Evolutionary conservation across 2,113 vertebrate genomes (phyloP), one percentile per base, ranked within the genome.

Genomic region (Odocoileus virginianus): DNA sequence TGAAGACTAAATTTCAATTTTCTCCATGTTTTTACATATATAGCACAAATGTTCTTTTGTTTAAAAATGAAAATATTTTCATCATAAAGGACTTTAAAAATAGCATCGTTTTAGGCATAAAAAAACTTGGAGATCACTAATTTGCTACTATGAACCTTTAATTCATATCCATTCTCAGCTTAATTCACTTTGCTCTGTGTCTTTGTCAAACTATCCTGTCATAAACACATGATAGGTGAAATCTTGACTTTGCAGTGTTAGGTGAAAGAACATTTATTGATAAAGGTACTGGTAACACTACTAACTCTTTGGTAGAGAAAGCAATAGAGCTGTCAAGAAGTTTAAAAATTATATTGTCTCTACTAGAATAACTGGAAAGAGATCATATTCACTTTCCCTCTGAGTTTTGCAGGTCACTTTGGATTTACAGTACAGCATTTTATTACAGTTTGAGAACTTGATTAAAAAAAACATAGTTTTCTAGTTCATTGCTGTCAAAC

Each of bases 261-360:
- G 96, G 98, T 97, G 96, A 99, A 99, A 98, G 97, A 99, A 96
- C 93, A 96, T 98, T 98, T 99, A 97, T 98, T 97, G 98, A 98
- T 98, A 94, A 98, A 98, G 93, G 93, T 87, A 27, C 97, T 25
- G 52, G 97, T 98, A 98, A 98, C 96, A 97, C 96, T 97, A 95
- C 96, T 93, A 97, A 98, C 98, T 98, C 94, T 83, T 40, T 95
- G 91, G 98, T 97, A 97, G 97, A 98, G 96, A 99, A 98, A 98
- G 98, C 98, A 98, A 99, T 98, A 98, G 98, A 99, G 78, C 98
- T 99, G 98, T 99, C 98, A 99, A 76, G 96, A 98, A 98, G 96
- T 98, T 99, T 97, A 98, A 98, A 99, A 99, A 98, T 98, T 98
- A 98, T 98, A 98, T 99, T 98, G 97, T 98, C 95, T 98, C 85